Evolutionary conservation across 2,888 invertebrate species (phyloP).

Genomic region (Cantharis nigra): DNA sequence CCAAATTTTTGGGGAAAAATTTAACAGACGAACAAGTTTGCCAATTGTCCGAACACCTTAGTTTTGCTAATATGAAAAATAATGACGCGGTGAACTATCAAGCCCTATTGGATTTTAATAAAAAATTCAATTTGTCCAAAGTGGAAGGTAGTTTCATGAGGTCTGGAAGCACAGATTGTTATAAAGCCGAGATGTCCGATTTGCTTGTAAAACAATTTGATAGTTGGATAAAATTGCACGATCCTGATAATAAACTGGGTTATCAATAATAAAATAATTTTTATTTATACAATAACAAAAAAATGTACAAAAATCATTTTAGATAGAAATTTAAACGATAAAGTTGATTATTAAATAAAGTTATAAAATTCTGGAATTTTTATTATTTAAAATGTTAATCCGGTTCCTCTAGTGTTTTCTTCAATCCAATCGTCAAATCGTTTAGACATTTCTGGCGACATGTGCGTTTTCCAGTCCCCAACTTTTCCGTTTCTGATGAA

Average conservation of each 20-base stretch:
- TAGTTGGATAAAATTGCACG: constrained; percentile 67
- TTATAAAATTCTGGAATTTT: not conserved
- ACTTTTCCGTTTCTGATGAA: constrained; percentile 59
- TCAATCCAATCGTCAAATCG: constrained; percentile 77
- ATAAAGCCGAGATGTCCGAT: constrained; percentile 65
- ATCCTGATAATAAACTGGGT: constrained; percentile 60
- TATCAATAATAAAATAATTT: constrained; percentile 15
- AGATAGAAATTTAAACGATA: not conserved
- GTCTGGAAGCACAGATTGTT: constrained; percentile 54
- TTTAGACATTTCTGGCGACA: constrained; percentile 72
- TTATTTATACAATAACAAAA: not conserved
- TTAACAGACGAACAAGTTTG: constrained; percentile 49
- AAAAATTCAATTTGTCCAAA: constrained; percentile 47
- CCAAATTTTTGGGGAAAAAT: constrained; percentile 51
- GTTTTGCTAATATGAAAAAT: constrained; percentile 59
- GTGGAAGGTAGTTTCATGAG: constrained; percentile 56
- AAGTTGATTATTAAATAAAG: not conserved
- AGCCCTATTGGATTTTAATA: constrained; percentile 42
- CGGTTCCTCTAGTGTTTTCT: constrained; percentile 66
- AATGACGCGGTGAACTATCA: constrained; percentile 47
- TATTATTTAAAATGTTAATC: constrained; percentile 38
- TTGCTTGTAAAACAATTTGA: constrained; percentile 75
- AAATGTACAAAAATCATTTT: not conserved
- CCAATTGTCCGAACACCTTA: constrained; percentile 54
- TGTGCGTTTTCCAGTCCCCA: constrained; percentile 59